Base-by-base conservation (phyloP, 2,888 invertebrate species). In the Tanytarsus gracilentus region DNA sequence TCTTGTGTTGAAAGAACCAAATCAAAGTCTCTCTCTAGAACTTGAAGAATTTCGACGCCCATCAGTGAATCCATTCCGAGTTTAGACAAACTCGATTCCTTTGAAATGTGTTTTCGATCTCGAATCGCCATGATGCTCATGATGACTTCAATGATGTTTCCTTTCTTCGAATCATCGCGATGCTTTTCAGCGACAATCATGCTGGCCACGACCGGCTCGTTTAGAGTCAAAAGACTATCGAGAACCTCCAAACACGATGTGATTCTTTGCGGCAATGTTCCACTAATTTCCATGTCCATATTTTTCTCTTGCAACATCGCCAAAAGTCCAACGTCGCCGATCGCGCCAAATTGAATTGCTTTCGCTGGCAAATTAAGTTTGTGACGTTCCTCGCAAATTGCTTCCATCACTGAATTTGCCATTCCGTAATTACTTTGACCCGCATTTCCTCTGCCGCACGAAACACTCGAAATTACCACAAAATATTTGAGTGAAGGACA, bases 51-150 rank as follows among this genome's bases (percentile, higher is more conserved):
- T 72, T 95, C 94, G 0, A 92, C 88, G 1, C 88, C 89, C 88
- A 91, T 93, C 79, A 94, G 84, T 4, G 93, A 93, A 74, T 95
- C 93, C 82, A 94, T 86, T 33, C 95, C 94, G 56, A 95, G 74
- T 68, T 93, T 93, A 2, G 88, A 86, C 3, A 95, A 74, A 0
- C 82, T 80, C 1, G 81, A 78, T 67, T 82, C 80, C 60, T 78
- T 77, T 61, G 83, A 83, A 2, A 80, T 78, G 0, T 77, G 78
- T 71, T 82, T 85, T 71, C 79, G 69, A 66, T 83, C 81, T 67
- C 60, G 50, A 26, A 60, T 60, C 16, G 36, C 48, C 60, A 60
- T 60, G 5, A 60, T 50, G 16, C 39, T 49, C 50, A 60, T 23
- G 26, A 60, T 49, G 11, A 50, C 60, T 30, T 60, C 60, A 23